Evolutionary conservation across 92 coral and sea anemone genomes (phyloP).

Genomic region (Palythoa caribaeorum): DNA sequence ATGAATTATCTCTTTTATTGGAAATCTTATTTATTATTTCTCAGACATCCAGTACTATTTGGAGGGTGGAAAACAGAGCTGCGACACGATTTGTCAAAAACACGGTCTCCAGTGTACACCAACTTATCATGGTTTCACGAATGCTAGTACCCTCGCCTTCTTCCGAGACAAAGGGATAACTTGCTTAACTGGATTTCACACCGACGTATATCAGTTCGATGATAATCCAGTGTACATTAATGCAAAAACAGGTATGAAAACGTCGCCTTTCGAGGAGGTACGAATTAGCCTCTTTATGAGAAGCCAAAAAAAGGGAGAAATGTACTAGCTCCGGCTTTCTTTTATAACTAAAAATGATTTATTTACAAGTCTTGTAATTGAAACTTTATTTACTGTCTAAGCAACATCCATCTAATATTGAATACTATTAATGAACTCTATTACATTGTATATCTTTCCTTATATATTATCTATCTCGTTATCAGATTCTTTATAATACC

Average conservation of each 20-base stretch:
- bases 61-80: slow-evolving; percentile 20
- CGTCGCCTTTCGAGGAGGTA: background rate
- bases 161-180: slow-evolving; percentile 3
- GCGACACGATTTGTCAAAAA: slow-evolving; percentile 19
- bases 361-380: too few relatives aligned
- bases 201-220: background rate
- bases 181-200: background rate
- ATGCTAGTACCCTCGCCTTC: slow-evolving; percentile 1
- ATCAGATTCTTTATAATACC: too few relatives aligned
- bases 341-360: too few relatives aligned
- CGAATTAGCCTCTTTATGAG: too few relatives aligned
- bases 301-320: too few relatives aligned
- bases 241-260: background rate
- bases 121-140: background rate
- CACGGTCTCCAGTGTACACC: slow-evolving; percentile 31
- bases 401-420: too few relatives aligned
- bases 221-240: background rate
- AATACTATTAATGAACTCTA: too few relatives aligned
- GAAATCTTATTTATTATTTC: background rate
- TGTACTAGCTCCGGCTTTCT: too few relatives aligned
- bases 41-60: slow-evolving; percentile 2
- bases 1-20: background rate
- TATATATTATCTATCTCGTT: too few relatives aligned
- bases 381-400: too few relatives aligned
- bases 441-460: too few relatives aligned